Percentiles rank a stretch among this genome's conserved stretches.
These are phyloP conservation scores for Nineta flava DNA, from an alignment of 2,888 invertebrate species.

Conservation along the genomic window DNA sequence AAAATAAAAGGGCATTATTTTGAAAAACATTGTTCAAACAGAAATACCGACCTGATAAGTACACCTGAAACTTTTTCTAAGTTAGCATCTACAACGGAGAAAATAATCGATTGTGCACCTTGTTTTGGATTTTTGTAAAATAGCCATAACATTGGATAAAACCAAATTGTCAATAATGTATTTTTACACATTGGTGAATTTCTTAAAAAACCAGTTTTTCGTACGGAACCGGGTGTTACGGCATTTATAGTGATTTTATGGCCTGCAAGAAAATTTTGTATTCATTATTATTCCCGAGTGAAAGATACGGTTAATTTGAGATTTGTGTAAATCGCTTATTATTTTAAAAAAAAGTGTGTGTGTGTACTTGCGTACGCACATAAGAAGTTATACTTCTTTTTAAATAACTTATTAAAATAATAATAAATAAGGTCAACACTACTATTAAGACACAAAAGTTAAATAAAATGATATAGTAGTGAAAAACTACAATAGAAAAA, in stretches of 20 bases:
- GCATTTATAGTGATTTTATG: conserved; percentile 49
- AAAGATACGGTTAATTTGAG: conserved; percentile 1
- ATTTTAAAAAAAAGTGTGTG: too few species aligned
- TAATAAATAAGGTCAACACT: too few species aligned
- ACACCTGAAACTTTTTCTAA: conserved; percentile 43
- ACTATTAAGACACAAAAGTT: too few species aligned
- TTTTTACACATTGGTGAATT: conserved; percentile 28
- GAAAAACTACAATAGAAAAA: too few species aligned
- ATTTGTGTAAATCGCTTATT: conserved; percentile 15
- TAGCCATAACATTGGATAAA: conserved; percentile 49
- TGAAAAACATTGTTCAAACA: too few species aligned
- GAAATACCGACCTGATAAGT: conserved; percentile 60
- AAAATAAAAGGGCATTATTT: conserved; percentile 12
- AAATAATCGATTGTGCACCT: conserved; percentile 52
- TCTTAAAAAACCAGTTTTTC: conserved; percentile 44
- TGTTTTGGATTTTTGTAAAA: conserved; percentile 50
- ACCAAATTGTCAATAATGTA: conserved; percentile 35
- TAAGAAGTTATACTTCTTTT: too few species aligned
- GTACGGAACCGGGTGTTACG: conserved; percentile 52
- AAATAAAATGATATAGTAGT: too few species aligned
- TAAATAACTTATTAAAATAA: too few species aligned
- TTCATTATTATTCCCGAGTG: conserved; percentile 1
- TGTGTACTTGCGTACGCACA: too few species aligned
- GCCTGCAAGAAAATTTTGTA: conserved; percentile 29
- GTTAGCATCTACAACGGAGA: conserved; percentile 44